phyloP scores from a whole-genome alignment of 2,888 invertebrate genomes.

The Harpagoxenus sublaevis region DNA sequence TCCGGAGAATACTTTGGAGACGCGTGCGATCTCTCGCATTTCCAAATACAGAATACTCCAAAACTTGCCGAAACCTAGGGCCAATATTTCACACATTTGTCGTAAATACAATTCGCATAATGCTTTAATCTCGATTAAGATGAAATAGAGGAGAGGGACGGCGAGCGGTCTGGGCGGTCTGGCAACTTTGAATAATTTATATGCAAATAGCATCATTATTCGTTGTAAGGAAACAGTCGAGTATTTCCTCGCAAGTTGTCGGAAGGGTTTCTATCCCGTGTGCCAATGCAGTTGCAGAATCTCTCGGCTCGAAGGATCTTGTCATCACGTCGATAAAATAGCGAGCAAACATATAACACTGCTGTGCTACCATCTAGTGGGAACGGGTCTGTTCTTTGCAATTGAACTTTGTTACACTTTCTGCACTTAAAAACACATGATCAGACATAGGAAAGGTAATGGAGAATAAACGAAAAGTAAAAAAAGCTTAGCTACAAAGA shows the following conservation, averaged over 20 bases:
- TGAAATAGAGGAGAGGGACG: not conserved
- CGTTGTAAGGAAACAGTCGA: not conserved
- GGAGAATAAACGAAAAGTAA: not conserved
- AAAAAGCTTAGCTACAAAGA: not conserved
- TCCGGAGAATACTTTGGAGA: not conserved
- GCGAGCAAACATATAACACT: not conserved
- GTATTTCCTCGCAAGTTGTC: not conserved
- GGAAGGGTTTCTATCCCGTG: not conserved
- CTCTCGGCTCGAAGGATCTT: not conserved
- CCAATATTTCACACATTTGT: not conserved
- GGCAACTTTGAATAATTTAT: not conserved
- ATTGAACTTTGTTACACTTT: not conserved
- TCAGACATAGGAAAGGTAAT: not conserved
- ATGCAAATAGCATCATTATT: constrained; percentile 1
- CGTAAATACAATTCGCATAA: not conserved
- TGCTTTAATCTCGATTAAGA: not conserved
- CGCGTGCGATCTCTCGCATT: no score
- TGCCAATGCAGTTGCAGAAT: not conserved
- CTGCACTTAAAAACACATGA: not conserved
- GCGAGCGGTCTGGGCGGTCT: not conserved
- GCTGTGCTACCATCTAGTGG: not conserved
- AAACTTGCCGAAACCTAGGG: not conserved
- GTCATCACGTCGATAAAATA: not conserved
- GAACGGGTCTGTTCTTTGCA: not conserved
- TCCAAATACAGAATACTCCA: not conserved